Conservation (phyloP, 2,797 vertebrate genomes). For the Sebastes minor region DNA sequence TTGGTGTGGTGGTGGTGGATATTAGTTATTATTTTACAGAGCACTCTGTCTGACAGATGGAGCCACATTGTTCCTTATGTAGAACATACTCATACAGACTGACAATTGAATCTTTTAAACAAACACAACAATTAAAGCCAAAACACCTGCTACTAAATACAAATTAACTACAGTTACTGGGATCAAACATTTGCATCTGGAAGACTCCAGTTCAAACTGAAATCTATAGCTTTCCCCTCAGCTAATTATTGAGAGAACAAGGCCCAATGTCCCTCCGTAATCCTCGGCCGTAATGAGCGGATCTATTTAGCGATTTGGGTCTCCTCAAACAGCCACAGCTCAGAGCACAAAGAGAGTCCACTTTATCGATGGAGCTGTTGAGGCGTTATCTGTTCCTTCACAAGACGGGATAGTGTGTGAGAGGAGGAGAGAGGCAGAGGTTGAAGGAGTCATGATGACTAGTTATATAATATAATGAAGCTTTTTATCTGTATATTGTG, state of each 20-base stretch:
- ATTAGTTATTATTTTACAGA: not conserved
- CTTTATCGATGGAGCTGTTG: slow-evolving; percentile 51
- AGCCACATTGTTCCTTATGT: not conserved
- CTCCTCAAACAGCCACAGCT: slow-evolving; percentile 40
- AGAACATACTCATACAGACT: not conserved
- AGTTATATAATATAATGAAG: slow-evolving; percentile 24
- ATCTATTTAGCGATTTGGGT: slow-evolving; percentile 66
- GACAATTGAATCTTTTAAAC: not conserved
- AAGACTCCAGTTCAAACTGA: slow-evolving; percentile 33
- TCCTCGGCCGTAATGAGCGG: slow-evolving; percentile 58
- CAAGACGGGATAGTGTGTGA: not conserved
- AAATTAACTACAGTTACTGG: slow-evolving; percentile 17
- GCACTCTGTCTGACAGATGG: not conserved
- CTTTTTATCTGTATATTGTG: slow-evolving; percentile 19
- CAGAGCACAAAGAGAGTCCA: slow-evolving; percentile 41
- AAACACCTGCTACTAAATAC: slow-evolving; percentile 20
- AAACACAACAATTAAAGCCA: not conserved
- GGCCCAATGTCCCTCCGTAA: slow-evolving; percentile 43
- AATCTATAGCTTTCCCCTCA: slow-evolving; percentile 48
- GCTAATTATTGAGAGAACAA: slow-evolving; percentile 58
- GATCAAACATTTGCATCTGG: slow-evolving; percentile 15
- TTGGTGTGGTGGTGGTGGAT: not conserved
- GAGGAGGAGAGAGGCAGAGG: not conserved
- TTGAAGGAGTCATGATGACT: slow-evolving; percentile 6
- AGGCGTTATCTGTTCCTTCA: slow-evolving; percentile 40